A percentile compares a stretch with the other conserved stretches of the same genome.
Conservation (phyloP, 2,797 vertebrate species). For the Parauchenoglanis punctatus region DNA sequence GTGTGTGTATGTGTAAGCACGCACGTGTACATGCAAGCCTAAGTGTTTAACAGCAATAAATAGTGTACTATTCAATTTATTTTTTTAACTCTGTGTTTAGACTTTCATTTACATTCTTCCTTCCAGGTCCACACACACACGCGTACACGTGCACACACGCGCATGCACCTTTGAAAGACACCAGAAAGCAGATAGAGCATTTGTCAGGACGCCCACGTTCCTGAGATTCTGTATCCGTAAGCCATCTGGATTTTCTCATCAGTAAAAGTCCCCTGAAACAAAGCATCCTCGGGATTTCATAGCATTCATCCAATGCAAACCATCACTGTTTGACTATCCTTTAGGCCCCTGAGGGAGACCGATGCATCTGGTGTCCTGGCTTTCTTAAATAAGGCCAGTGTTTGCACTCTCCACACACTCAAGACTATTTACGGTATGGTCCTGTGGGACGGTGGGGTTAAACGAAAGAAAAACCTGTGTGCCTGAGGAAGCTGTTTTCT, state of each 20-base stretch:
- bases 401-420: conserved; percentile 62
- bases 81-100: background rate
- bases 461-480: conserved; percentile 43
- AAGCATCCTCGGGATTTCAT: conserved; percentile 24
- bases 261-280: conserved; percentile 27
- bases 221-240: conserved; percentile 29
- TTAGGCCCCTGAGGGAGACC: conserved; percentile 44
- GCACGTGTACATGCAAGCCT: background rate
- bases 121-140: background rate
- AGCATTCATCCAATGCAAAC: conserved; percentile 34
- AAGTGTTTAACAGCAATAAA: background rate
- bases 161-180: background rate
- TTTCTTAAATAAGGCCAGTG: conserved; percentile 55
- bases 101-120: background rate
- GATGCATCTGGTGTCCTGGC: conserved; percentile 49
- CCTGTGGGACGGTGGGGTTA: conserved; percentile 60
- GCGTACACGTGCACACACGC: background rate
- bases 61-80: no score
- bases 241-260: conserved; percentile 30
- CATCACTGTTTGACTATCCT: conserved; percentile 44
- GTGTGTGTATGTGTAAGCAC: conserved; percentile 18
- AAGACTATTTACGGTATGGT: conserved; percentile 53
- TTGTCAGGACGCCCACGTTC: conserved; percentile 26
- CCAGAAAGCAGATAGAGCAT: background rate
- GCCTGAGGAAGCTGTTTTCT: conserved; percentile 29